A percentile compares a stretch with the other conserved stretches of the same genome.
Evolutionary conservation across 1,140 invertebrate species (phyloP).

Genomic region (Popillia japonica): DNA sequence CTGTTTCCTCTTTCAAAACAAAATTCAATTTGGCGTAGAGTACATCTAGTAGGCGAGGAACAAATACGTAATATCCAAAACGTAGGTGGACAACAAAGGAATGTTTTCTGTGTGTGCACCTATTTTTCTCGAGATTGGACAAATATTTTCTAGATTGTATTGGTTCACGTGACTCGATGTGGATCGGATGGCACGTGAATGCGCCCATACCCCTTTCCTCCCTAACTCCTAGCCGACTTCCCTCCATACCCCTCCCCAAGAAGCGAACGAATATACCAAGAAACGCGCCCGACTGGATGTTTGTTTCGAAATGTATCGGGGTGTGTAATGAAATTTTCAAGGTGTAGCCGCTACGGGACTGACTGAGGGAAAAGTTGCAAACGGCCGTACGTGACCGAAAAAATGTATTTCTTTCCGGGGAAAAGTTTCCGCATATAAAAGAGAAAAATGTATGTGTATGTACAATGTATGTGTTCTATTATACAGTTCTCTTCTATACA

Average conservation of each 20-base stretch:
- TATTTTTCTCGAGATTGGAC: constrained; percentile 41
- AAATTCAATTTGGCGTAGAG: constrained; percentile 11
- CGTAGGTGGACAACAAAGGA: constrained; percentile 21
- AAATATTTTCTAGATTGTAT: constrained; percentile 42
- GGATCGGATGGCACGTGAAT: constrained; percentile 35
- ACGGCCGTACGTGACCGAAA: constrained; percentile 30
- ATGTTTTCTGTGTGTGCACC: constrained; percentile 33
- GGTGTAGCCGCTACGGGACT: background rate
- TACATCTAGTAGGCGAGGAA: background rate
- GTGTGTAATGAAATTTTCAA: constrained; percentile 30
- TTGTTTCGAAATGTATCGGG: constrained; percentile 34
- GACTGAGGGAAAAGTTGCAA: constrained; percentile 28
- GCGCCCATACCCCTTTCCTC: background rate
- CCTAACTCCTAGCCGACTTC: background rate
- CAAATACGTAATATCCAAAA: constrained; percentile 6
- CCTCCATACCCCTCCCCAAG: background rate
- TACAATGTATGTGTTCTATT: background rate
- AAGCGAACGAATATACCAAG: constrained; percentile 4
- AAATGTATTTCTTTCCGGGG: constrained; percentile 22
- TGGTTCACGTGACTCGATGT: constrained; percentile 38
- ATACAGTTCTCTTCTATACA: background rate
- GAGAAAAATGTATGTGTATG: background rate
- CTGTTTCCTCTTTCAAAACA: background rate
- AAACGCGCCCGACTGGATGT: constrained; percentile 21
- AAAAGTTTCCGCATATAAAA: constrained; percentile 26